Evolutionary conservation across 2,113 vertebrate genomes (phyloP), one percentile per base, ranked within the genome.

Genomic region (Melierax canorus): DNA sequence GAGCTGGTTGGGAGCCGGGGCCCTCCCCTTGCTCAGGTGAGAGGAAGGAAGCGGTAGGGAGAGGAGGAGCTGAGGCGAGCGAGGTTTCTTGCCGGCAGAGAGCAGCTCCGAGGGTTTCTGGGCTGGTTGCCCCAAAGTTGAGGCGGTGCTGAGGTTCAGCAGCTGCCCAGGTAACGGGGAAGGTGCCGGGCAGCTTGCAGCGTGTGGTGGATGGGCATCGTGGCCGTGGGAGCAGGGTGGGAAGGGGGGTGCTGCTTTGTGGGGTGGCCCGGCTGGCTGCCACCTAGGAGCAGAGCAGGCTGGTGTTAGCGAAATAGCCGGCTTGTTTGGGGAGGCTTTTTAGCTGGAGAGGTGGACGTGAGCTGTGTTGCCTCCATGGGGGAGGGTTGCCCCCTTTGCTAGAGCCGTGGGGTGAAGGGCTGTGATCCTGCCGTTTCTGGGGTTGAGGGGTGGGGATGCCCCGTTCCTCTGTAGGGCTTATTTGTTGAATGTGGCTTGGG

Each of bases 121-220:
- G 38, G 39, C 15, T 10, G 7, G 17, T 30, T n/a, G n/a, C 15
- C 39, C 72, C 27, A 1, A 19, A 77, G 67, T 4, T 38, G n/a
- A 48, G 43, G 48, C 43, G 51, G 7, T 19, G 27, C n/a, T 34
- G 77, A 29, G 88, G 23, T 24, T 16, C 69, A 3, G 73, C 53
- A 16, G 55, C 58, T 34, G 64, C 18, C 26, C 38, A 24, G 95
- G 95, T 94, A 80, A 51, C 0, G 21, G 38, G 38, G 53, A 7
- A 22, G 39, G 43, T 29, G 13, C 32, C 1, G 15, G 23, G 2
- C 3, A 4, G 30, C 27, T 21, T 15, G 34, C 3, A 3, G 32
- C 0, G 0, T 9, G 56, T 0, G 3, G 2, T 19, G 56, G 11
- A 1, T 10, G 85, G 59, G 36, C 15, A 30, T 18, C 0, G 2